Percentiles rank a stretch among this genome's conserved stretches.
These are phyloP conservation scores for Perizoma flavofasciatum DNA, from an alignment of 2,888 invertebrate species.

Conservation along the genomic window DNA sequence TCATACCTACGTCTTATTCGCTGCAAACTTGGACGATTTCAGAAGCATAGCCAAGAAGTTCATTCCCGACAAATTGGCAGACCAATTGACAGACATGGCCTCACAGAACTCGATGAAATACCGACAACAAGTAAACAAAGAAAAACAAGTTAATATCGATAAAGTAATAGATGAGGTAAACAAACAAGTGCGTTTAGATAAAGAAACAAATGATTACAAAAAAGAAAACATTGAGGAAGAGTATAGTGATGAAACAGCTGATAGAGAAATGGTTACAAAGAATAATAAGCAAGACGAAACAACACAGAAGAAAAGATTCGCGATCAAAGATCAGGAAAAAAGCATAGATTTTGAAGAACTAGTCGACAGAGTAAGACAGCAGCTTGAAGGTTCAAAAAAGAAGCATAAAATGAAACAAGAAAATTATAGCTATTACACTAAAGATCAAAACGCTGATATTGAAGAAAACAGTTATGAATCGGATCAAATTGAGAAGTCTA, in stretches of 20 bases:
- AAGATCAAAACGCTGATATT: not conserved
- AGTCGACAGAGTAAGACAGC: conserved; percentile 49
- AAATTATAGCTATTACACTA: not conserved
- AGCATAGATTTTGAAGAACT: conserved; percentile 47
- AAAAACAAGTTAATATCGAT: conserved; percentile 3
- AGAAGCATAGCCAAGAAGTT: conserved; percentile 50
- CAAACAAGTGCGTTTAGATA: not conserved
- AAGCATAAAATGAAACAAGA: conserved; percentile 5
- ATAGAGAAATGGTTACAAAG: not conserved
- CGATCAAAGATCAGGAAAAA: conserved; percentile 23
- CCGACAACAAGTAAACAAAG: conserved; percentile 14
- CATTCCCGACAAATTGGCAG: conserved; percentile 45
- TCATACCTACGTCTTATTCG: conserved; percentile 44
- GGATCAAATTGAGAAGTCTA: not conserved
- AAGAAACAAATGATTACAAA: not conserved
- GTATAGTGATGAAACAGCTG: not conserved
- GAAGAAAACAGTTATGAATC: too few species aligned
- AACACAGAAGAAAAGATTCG: conserved; percentile 18
- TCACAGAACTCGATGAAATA: conserved; percentile 20
- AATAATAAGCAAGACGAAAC: not conserved
- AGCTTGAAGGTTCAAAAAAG: conserved; percentile 36
- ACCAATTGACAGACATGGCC: conserved; percentile 47
- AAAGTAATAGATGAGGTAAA: not conserved
- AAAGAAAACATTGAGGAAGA: not conserved
- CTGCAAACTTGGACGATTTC: conserved; percentile 57